Evolutionary conservation across 1,140 invertebrate genomes (phyloP).

Genomic region (Orchestia grillus): DNA sequence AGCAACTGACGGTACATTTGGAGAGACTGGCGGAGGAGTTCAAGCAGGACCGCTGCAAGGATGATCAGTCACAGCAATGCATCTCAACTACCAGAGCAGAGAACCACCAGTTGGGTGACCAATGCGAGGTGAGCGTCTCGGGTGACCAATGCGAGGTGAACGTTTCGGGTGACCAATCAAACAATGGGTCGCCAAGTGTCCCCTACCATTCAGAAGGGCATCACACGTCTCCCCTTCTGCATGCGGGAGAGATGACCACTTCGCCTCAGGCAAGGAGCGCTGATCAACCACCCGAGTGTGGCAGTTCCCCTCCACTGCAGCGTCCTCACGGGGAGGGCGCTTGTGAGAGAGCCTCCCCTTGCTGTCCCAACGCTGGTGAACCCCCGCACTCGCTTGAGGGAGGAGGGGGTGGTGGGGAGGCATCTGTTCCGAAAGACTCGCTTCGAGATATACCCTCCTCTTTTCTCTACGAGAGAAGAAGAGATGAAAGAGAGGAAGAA

Average conservation of each 20-base stretch:
- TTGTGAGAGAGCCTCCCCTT: background rate
- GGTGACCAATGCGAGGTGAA: background rate
- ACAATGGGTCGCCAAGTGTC: background rate
- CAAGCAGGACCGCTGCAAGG: conserved; percentile 14
- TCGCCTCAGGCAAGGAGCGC: no score
- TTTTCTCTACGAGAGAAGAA: background rate
- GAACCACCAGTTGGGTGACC: background rate
- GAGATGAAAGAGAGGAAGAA: background rate
- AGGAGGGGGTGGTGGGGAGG: background rate
- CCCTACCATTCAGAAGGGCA: background rate
- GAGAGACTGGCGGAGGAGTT: conserved; percentile 1
- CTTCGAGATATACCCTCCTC: background rate
- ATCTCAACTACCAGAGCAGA: background rate
- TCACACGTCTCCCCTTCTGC: background rate
- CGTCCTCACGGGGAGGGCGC: background rate
- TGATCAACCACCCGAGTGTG: background rate
- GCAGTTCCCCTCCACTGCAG: background rate
- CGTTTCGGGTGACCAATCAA: background rate
- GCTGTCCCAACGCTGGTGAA: background rate
- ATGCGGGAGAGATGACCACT: no score
- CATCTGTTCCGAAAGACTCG: background rate
- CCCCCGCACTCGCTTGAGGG: no score
- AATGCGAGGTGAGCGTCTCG: background rate
- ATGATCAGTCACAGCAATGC: background rate
- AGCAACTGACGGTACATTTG: conserved; percentile 24